These are phyloP conservation scores for Mareca penelope DNA, from an alignment of 2,797 vertebrate species.

Conservation along the genomic window DNA sequence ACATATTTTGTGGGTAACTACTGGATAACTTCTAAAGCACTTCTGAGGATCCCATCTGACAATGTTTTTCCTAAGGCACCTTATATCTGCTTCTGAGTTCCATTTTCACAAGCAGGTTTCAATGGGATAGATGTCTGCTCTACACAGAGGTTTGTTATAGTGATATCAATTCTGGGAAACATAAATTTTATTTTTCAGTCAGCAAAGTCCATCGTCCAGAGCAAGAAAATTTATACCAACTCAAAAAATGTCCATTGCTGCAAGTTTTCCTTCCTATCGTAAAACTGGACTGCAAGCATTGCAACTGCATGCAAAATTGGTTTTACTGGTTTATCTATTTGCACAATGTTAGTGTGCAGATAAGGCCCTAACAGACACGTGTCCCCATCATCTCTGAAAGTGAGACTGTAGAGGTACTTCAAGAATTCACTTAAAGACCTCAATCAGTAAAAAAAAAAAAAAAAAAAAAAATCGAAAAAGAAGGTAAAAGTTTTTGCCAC, in stretches of 20 bases:
- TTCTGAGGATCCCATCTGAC: background rate
- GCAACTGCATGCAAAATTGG: background rate
- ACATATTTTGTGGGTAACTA: background rate
- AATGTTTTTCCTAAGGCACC: background rate
- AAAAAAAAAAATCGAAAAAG: background rate
- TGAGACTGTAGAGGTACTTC: background rate
- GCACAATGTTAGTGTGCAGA: background rate
- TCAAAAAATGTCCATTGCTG: background rate
- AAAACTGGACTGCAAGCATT: background rate
- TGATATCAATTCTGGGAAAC: background rate
- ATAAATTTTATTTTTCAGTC: background rate
- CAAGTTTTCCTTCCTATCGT: background rate
- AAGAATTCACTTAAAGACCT: background rate
- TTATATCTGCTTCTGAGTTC: background rate
- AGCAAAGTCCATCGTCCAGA: background rate
- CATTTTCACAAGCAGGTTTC: background rate
- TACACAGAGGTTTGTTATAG: background rate
- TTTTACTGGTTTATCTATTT: background rate
- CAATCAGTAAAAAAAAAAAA: background rate
- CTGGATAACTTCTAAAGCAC: background rate
- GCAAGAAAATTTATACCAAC: background rate
- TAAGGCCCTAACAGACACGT: background rate
- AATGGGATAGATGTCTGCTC: background rate
- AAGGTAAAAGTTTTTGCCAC: background rate
- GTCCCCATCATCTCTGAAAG: background rate